Percentiles rank a stretch among this genome's conserved stretches.
These are phyloP conservation scores for Zosterops japonicus DNA, from an alignment of 2,113 vertebrate species.

Conservation along the genomic window DNA sequence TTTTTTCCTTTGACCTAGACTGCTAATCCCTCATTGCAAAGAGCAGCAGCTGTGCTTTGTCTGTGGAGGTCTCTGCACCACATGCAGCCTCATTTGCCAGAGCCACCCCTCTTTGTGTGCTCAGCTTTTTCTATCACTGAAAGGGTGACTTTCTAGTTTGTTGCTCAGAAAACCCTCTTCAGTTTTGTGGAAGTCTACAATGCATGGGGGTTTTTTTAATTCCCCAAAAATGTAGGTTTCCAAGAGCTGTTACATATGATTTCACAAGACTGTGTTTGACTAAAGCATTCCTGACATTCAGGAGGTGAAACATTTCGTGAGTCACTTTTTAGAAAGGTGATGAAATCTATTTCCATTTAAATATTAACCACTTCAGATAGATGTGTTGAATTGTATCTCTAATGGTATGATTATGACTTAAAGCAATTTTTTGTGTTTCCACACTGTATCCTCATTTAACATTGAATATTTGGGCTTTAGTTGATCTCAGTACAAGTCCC, in stretches of 20 bases:
- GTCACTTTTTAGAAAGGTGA: not conserved
- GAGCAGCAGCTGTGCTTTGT: slow-evolving; percentile 64
- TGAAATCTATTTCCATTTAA: not conserved
- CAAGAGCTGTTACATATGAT: not conserved
- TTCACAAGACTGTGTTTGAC: not conserved
- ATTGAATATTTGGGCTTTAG: not conserved
- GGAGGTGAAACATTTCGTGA: not conserved
- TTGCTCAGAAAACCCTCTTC: not conserved
- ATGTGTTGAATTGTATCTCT: not conserved
- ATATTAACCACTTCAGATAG: not conserved
- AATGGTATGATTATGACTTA: not conserved
- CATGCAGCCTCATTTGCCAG: not conserved
- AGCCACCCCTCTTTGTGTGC: not conserved
- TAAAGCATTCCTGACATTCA: not conserved
- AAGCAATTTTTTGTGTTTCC: not conserved
- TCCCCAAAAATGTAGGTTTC: not conserved
- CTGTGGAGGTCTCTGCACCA: not conserved
- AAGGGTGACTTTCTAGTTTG: slow-evolving; percentile 27
- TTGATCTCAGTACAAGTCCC: not conserved
- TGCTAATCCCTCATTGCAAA: slow-evolving; percentile 49
- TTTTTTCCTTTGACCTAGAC: slow-evolving; percentile 63
- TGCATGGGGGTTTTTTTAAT: not conserved
- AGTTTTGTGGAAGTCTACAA: not conserved
- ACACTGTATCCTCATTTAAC: not conserved
- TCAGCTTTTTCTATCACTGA: not conserved